A percentile compares a stretch with the other conserved stretches of the same genome.
phyloP scores from a whole-genome alignment of 2,113 vertebrate species.

The Solea senegalensis region DNA sequence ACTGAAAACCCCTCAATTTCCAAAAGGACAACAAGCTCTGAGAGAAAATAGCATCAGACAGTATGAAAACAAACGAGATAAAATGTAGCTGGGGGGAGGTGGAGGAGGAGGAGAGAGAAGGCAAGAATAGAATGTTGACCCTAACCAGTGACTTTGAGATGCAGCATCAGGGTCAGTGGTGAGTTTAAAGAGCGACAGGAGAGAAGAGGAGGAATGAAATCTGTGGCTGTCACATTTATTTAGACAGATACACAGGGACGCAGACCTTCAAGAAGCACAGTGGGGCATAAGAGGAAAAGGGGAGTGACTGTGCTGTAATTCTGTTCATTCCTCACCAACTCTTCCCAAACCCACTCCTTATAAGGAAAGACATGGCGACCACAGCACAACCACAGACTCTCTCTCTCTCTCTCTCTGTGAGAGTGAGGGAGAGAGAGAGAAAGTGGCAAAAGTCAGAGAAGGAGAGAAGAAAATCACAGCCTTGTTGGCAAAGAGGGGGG shows the following conservation, averaged over 20 bases:
- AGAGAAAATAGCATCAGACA: background rate
- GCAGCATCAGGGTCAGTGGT: slow-evolving; percentile 40
- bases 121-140: slow-evolving; percentile 25
- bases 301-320: slow-evolving; percentile 61
- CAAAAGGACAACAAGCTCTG: background rate
- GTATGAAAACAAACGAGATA: background rate
- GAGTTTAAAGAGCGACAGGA: slow-evolving; percentile 15
- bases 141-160: slow-evolving; percentile 50
- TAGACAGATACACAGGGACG: background rate
- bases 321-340: slow-evolving; percentile 67
- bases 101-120: background rate
- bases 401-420: slow-evolving; percentile 10
- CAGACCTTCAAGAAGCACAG: background rate
- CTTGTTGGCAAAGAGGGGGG: slow-evolving; percentile 40
- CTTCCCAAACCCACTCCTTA: slow-evolving; percentile 68
- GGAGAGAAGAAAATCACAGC: slow-evolving; percentile 37
- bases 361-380: slow-evolving; percentile 69
- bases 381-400: slow-evolving; percentile 30
- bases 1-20: slow-evolving; percentile 16
- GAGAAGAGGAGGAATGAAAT: background rate
- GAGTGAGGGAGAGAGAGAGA: slow-evolving; percentile 33
- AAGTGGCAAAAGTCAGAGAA: slow-evolving; percentile 8
- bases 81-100: slow-evolving; percentile 1
- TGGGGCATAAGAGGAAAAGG: slow-evolving; percentile 23
- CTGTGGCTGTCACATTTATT: slow-evolving; percentile 2